Conservation (phyloP, 1,140 invertebrate species). For the Sinonovacula constricta region DNA sequence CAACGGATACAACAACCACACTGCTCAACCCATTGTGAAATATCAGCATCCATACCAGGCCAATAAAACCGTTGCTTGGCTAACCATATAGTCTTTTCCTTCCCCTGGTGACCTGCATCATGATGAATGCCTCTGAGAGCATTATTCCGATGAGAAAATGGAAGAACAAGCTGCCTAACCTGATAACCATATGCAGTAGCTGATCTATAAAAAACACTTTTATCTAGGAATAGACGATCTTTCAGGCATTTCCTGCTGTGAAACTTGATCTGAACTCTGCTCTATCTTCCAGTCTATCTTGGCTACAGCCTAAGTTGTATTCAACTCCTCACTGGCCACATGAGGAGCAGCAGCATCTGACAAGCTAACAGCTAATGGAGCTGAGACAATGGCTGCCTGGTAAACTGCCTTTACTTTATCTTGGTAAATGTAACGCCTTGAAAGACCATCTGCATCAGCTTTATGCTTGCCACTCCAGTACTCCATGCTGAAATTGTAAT, state of each 20-base stretch:
- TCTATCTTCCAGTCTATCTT: background rate
- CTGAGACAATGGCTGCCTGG: background rate
- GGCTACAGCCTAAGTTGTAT: background rate
- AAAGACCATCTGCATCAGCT: constrained; percentile 51
- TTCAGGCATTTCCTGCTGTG: background rate
- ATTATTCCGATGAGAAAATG: background rate
- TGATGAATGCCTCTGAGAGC: background rate
- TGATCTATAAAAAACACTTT: background rate
- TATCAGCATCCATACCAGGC: constrained; percentile 3
- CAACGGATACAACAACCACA: constrained; percentile 1
- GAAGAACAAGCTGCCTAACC: background rate
- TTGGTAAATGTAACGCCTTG: constrained; percentile 13
- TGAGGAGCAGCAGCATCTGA: constrained; percentile 3
- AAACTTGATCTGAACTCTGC: background rate
- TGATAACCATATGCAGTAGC: background rate
- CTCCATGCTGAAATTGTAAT: constrained; percentile 40
- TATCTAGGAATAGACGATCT: background rate
- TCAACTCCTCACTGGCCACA: background rate
- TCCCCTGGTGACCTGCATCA: background rate
- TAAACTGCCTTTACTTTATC: background rate
- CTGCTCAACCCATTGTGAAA: background rate
- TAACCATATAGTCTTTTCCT: constrained; percentile 4
- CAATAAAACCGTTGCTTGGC: background rate
- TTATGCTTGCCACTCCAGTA: constrained; percentile 47
- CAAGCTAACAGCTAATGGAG: background rate